phyloP scores from a whole-genome alignment of 2,797 vertebrate species.

The Champsocephalus esox region DNA sequence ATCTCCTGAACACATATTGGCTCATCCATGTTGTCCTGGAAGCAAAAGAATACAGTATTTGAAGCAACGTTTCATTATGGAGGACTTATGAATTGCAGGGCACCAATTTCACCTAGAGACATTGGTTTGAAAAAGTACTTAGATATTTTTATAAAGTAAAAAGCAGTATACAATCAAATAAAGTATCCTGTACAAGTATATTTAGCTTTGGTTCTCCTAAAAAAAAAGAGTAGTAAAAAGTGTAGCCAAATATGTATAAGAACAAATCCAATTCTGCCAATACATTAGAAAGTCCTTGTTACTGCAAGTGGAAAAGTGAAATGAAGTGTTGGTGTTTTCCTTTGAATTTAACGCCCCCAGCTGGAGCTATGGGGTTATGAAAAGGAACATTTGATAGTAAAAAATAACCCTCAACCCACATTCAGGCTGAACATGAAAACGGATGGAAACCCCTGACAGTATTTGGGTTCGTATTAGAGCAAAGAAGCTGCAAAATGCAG shows the following conservation, averaged over 20 bases:
- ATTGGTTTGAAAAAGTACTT: no score
- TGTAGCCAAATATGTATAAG: not conserved
- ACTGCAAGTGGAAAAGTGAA: not conserved
- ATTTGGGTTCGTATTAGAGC: not conserved
- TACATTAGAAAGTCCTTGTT: not conserved
- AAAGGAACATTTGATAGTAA: not conserved
- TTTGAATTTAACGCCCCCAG: conserved; percentile 50
- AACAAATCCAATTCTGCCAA: not conserved
- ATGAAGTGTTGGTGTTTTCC: not conserved
- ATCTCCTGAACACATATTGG: conserved; percentile 97
- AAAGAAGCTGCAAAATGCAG: not conserved
- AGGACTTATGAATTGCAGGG: not conserved
- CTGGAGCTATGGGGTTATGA: conserved; percentile 35
- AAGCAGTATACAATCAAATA: no score
- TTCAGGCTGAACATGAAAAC: not conserved
- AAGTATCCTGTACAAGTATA: no score
- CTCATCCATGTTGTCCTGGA: conserved; percentile 95
- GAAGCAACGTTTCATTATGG: not conserved
- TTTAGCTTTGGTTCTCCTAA: no score
- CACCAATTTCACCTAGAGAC: not conserved
- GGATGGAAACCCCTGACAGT: not conserved
- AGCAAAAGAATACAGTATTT: conserved; percentile 28
- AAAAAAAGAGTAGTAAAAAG: no score
- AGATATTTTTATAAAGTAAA: no score
- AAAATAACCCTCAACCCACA: not conserved